Evolutionary conservation across 2,888 invertebrate species (phyloP), one percentile per base, ranked within the genome.

Genomic region (Herminia tarsipennalis): DNA sequence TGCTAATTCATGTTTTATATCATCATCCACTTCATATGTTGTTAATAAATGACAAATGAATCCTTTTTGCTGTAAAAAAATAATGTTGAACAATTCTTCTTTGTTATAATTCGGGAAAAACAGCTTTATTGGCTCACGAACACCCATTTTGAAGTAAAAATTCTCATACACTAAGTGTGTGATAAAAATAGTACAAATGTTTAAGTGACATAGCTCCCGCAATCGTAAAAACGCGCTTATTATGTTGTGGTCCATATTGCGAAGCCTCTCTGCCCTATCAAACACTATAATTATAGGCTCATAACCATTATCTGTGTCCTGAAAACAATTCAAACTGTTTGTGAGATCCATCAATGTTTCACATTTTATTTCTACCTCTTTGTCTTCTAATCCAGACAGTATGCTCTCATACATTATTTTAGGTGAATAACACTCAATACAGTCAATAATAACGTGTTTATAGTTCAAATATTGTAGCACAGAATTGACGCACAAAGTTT

Each of bases 131-230:
- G 97, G 95, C 56, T 96, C 95, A 5, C 92, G 83, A 8, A 94
- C 88, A 1, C 95, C 95, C 48, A 93, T 93, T 77, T 94, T 95
- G 33, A 92, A 91, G 64, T 94, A 92, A 75, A 95, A 97, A 76
- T 97, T 97, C 67, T 97, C 96, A 81, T 96, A 96, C 4, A 95
- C 92, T 42, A 98, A 91, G 77, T 96, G 95, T 0, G 96, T 96
- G 20, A 97, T 82, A 28, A 98, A 93, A 45, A 98, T 88, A 1
- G 95, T 94, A 62, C 96, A 95, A 22, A 98, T 86, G 70, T 96
- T 95, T 3, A 95, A 78, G 33, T 77, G 92, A 28, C 94, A 94
- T 16, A 97, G 84, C 83, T 98, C 96, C 60, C 93, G 94, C 1
- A 98, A 83, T 35, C 95, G 92, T 38, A 96, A 78, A 55, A 98